Evolutionary conservation across 2,113 vertebrate genomes (phyloP).

Genomic region (Callaeas wilsoni): DNA sequence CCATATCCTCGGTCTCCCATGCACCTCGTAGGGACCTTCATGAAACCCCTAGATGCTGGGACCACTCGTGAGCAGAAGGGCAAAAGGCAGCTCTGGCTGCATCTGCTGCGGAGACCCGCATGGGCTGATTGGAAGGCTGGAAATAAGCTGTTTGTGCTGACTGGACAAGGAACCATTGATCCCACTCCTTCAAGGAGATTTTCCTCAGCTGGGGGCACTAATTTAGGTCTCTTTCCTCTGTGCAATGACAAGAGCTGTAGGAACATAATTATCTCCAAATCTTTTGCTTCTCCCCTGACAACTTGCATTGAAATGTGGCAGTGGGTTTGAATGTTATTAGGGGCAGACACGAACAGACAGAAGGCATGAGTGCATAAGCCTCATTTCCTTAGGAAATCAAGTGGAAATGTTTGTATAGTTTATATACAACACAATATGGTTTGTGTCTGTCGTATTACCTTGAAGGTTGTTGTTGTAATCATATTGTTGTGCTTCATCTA

Average conservation of each 20-base stretch:
- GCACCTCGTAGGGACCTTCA: not conserved
- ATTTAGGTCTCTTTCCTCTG: not conserved
- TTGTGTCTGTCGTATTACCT: not conserved
- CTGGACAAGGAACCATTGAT: not conserved
- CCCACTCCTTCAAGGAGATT: not conserved
- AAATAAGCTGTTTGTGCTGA: not conserved
- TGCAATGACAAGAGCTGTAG: not conserved
- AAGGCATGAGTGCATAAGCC: not conserved
- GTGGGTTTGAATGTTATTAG: not conserved
- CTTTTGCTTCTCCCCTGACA: conserved; percentile 16
- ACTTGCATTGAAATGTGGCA: not conserved
- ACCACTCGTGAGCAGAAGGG: not conserved
- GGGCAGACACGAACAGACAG: not conserved
- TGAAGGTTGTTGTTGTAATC: not conserved
- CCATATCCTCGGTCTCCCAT: not conserved
- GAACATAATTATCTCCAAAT: conserved; percentile 8
- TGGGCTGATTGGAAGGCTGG: not conserved
- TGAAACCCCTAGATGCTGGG: not conserved
- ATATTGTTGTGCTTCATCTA: conserved; percentile 36
- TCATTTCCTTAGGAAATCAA: conserved; percentile 49
- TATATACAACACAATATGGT: not conserved
- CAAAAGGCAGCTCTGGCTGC: not conserved
- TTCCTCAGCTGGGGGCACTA: not conserved
- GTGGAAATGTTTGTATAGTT: conserved; percentile 30
- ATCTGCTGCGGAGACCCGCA: not conserved